These are phyloP conservation scores for Polypedilum vanderplanki DNA, from an alignment of 1,140 invertebrate genomes.

Conservation along the genomic window DNA sequence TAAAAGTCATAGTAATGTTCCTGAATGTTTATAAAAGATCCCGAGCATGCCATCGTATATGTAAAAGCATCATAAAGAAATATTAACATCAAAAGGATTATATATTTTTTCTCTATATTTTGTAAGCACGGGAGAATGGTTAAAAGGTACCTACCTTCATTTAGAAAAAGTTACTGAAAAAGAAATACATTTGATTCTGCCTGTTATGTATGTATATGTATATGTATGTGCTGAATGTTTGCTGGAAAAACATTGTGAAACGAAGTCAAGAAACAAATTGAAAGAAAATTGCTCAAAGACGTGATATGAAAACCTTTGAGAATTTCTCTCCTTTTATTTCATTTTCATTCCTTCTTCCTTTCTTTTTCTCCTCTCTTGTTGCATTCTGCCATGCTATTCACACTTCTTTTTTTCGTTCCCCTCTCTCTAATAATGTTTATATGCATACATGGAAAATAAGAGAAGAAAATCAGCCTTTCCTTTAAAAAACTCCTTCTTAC, in stretches of 20 bases:
- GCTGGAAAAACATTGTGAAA: not conserved
- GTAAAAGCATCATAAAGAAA: slow-evolving; percentile 11
- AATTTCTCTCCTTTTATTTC: not conserved
- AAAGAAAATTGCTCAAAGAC: slow-evolving; percentile 24
- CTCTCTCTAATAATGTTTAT: slow-evolving; percentile 8
- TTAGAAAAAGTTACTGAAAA: no score
- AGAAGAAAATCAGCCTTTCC: slow-evolving; percentile 29
- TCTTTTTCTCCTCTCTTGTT: not conserved
- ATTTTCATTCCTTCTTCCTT: not conserved
- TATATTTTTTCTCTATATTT: not conserved
- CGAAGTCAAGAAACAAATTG: slow-evolving; percentile 26
- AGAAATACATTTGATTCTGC: no score
- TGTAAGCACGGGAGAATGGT: no score
- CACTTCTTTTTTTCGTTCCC: not conserved
- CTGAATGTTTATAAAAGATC: no score
- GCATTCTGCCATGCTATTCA: not conserved
- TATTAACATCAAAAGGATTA: slow-evolving; percentile 18
- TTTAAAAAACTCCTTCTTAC: no score
- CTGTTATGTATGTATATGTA: not conserved
- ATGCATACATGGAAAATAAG: slow-evolving; percentile 30
- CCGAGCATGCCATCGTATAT: not conserved
- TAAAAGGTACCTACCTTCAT: no score
- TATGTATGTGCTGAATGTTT: not conserved
- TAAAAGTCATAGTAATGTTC: no score
- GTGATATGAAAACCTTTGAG: slow-evolving; percentile 17